These are phyloP conservation scores for Euleptes europaea DNA, from an alignment of 2,113 vertebrate genomes.

Conservation along the genomic window DNA sequence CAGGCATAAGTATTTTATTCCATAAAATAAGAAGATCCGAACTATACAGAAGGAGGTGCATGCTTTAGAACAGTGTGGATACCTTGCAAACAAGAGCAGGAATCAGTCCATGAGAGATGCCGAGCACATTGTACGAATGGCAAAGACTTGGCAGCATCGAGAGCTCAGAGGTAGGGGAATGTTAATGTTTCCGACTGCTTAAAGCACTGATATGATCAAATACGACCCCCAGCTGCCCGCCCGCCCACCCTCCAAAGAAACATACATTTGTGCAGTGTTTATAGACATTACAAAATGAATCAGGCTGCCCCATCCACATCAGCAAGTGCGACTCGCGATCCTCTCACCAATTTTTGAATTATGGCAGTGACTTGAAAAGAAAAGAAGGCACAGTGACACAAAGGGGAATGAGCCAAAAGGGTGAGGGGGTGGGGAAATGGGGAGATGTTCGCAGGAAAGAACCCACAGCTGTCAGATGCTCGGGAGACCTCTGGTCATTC, in stretches of 20 bases:
- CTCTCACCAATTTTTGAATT: not conserved
- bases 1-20: conserved; percentile 76
- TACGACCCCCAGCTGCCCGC: not conserved
- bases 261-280: fast-evolving
- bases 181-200: conserved; percentile 32
- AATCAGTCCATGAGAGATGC: conserved; percentile 58
- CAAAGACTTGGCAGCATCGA: conserved; percentile 70
- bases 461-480: not conserved
- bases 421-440: conserved; percentile 10
- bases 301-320: not conserved
- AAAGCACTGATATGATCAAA: conserved; percentile 55
- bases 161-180: conserved; percentile 72
- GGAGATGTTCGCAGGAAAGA: not conserved
- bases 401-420: not conserved
- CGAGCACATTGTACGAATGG: conserved; percentile 55
- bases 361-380: not conserved
- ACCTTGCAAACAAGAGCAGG: conserved; percentile 63
- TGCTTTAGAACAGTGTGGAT: conserved; percentile 69
- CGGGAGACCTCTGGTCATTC: not conserved
- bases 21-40: conserved; percentile 69
- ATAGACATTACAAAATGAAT: not conserved
- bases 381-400: conserved; percentile 64
- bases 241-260: conserved; percentile 21
- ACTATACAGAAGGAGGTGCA: conserved; percentile 74
- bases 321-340: not conserved